Base-by-base conservation (phyloP, 2,113 vertebrate genomes). In the Gambusia affinis region DNA sequence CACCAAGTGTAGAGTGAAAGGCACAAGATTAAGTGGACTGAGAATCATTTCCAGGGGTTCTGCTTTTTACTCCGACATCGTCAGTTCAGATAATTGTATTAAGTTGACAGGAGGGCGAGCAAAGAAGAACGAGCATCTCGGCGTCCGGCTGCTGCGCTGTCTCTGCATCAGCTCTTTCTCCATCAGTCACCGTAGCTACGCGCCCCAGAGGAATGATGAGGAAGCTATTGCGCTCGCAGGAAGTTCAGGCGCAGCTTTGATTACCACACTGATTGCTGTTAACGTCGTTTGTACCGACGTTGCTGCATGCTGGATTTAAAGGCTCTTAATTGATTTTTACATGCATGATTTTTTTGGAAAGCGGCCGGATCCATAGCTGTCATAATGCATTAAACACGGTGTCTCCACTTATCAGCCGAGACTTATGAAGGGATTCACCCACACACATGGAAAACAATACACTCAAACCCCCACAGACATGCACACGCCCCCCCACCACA, bases 311-410 rank as follows among this genome's bases (percentile, higher is more conserved):
- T 31, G 29, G 37, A 77, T 75, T 22, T 54, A 51, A 71, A 70
- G 19, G 15, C 35, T 61, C 63, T 60, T 22, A 60, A 76, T 10
- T 28, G 35, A 78, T 74, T 27, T 83, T 63, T 72, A 24, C 51
- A 51, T 17, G 72, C 71, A 37, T 67, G 67, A 60, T 35, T 63
- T 42, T 68, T 42, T 68, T 61, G 68, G 70, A 74, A 86, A 76
- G 83, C 77, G 88, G 85, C 61, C 12, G 70, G 60, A 82, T 74
- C 76, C 76, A 84, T 78, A 81, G 51, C 60, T 77, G 67, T 84
- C 75, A 77, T 14, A 31, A 64, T 37, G 70, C 57, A 80, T 82
- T 61, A 71, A 33, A 27, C 17, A 70, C 76, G 47, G 29, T 19
- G 64, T 69, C 31, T 39, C 64, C 39, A 60, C 72, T 47, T 76